Base-by-base conservation (phyloP, 1,140 invertebrate species). In the Propsilocerus akamusi region DNA sequence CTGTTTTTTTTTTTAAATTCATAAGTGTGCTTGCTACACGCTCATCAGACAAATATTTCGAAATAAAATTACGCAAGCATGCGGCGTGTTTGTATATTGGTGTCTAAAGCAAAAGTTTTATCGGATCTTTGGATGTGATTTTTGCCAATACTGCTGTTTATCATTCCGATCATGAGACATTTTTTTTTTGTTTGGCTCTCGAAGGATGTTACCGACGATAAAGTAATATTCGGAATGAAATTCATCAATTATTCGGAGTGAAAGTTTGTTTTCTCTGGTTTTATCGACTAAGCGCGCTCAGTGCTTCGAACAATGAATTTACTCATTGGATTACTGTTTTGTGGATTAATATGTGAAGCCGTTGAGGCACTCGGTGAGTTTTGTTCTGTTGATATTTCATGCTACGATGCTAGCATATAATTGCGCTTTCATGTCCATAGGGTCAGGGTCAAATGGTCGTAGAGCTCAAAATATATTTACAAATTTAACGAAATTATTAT, bases 291-390 rank as follows among this genome's bases (percentile, higher is more conserved):
- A n/a, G 14, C 14, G 11, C 11, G 11, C 7, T 3, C 11, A 30
- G 28, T n/a, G 28, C 22, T 41, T 17, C 22, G 34, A 41, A 41
- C 34, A 41, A 41, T 41, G 34, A 41, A 41, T 41, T 41, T 41
- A 41, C 22, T 41, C 22, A 41, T 41, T 41, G 34, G 34, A 41
- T 41, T 41, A 41, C 14, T 41, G 22, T 20, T 41, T 20, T 41
- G 34, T 41, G 34, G 34, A 41, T 41, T 41, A 41, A 20, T 20
- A 17, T 41, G 34, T 17, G 34, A 41, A 20, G 10, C 34, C 10
- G 34, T 41, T 41, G 22, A 41, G 22, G 22, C 34, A 41, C 34
- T 41, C 22, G 34, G 34, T 41, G 22, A 41, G 34, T 2, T 4
- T 3, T n/a, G n/a, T 30, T 30, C n/a, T 30, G n/a, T 30, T 30